A percentile compares a stretch with the other conserved stretches of the same genome.
phyloP scores from a whole-genome alignment of 1,140 invertebrate genomes.

The Hylyphantes graminicola region DNA sequence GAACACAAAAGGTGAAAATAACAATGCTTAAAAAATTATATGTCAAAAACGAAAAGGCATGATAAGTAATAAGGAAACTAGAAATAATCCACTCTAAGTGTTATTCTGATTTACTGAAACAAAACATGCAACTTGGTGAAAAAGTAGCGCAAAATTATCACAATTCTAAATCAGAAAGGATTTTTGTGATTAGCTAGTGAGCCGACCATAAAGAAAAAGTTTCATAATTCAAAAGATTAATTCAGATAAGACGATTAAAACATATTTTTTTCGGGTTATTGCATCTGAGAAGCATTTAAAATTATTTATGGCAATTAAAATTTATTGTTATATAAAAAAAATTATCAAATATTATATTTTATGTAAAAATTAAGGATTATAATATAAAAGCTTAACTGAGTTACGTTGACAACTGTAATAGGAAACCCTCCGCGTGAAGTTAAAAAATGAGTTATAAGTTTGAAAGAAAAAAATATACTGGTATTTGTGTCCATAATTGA shows the following conservation, averaged over 20 bases:
- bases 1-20: constrained; percentile 8
- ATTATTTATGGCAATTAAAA: too few species aligned
- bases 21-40: background rate
- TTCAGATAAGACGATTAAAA: constrained; percentile 12
- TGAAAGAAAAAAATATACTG: too few species aligned
- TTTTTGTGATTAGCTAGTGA: constrained; percentile 27
- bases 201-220: background rate
- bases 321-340: too few species aligned
- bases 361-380: too few species aligned
- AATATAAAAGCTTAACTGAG: too few species aligned
- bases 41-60: background rate
- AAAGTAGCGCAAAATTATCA: constrained; percentile 24
- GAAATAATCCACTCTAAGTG: background rate
- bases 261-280: background rate
- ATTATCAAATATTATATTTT: too few species aligned
- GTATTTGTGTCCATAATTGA: too few species aligned
- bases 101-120: constrained; percentile 36
- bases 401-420: too few species aligned
- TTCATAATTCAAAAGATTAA: constrained; percentile 12
- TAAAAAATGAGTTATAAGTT: too few species aligned
- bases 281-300: too few species aligned
- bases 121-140: constrained; percentile 33
- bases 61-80: background rate
- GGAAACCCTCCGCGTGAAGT: too few species aligned
- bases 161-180: constrained; percentile 12